These are phyloP conservation scores for Lucinisca nassula DNA, from an alignment of 2,888 invertebrate genomes.

Conservation along the genomic window DNA sequence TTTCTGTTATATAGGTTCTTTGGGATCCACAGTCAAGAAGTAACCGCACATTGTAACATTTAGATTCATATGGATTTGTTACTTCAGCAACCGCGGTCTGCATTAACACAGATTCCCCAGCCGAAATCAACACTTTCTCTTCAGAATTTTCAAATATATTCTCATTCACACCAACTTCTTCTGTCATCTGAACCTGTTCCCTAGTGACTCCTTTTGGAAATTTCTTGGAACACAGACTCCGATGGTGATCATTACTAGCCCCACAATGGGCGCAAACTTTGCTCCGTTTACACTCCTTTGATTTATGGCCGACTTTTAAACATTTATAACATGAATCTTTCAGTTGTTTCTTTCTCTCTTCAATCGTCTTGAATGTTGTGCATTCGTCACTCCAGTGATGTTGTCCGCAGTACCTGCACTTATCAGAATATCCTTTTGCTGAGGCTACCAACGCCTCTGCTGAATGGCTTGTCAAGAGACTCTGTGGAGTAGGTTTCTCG, in stretches of 20 bases:
- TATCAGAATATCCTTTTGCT: conserved; percentile 1
- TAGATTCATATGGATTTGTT: background rate
- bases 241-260: conserved; percentile 16
- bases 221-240: conserved; percentile 29
- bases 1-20: conserved; percentile 25
- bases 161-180: background rate
- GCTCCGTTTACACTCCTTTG: conserved; percentile 1
- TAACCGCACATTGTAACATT: background rate
- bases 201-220: background rate
- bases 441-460: background rate
- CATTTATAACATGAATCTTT: conserved; percentile 21
- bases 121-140: conserved; percentile 13
- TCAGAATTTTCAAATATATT: background rate
- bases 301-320: conserved; percentile 23
- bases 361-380: background rate
- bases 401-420: conserved; percentile 16
- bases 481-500: background rate
- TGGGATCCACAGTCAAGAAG: conserved; percentile 30
- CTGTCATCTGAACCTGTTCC: background rate
- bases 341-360: conserved; percentile 5
- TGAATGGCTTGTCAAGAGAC: background rate
- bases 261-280: conserved; percentile 21
- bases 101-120: conserved; percentile 36
- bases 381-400: conserved; percentile 25
- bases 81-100: conserved; percentile 22